Evolutionary conservation across 2,888 invertebrate species (phyloP).

Genomic region (Timandra comae): DNA sequence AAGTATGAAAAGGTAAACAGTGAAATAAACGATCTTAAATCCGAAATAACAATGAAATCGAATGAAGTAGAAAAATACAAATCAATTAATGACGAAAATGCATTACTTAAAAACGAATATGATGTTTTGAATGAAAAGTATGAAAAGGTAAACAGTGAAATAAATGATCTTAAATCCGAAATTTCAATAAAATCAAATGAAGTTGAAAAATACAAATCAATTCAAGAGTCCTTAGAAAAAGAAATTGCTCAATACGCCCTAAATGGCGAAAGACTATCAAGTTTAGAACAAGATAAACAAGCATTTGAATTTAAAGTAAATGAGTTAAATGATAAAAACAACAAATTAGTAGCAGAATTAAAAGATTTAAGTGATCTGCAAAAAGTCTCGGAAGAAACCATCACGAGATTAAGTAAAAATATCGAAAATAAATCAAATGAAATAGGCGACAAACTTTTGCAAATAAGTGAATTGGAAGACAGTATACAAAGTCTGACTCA

Average conservation of each 20-base stretch:
- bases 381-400: constrained; percentile 15
- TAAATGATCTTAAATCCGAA: constrained; percentile 12
- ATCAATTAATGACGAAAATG: too few species aligned
- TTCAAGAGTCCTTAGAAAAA: constrained; percentile 6
- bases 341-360: constrained; percentile 16
- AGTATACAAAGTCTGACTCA: constrained; percentile 34
- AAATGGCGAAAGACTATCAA: constrained; percentile 3
- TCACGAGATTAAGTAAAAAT: constrained; percentile 21
- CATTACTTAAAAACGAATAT: constrained; percentile 14
- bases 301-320: not conserved
- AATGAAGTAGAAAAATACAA: too few species aligned
- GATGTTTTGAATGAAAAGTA: constrained; percentile 8
- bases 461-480: constrained; percentile 25
- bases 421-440: constrained; percentile 17
- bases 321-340: not conserved
- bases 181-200: constrained; percentile 5
- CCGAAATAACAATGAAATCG: too few species aligned
- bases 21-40: too few species aligned
- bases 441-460: constrained; percentile 31
- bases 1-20: too few species aligned
- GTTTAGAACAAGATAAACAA: constrained; percentile 12
- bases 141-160: constrained; percentile 5
- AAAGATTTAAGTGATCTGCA: constrained; percentile 19
- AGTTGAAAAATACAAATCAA: constrained; percentile 8
- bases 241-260: constrained; percentile 4